A percentile compares a stretch with the other conserved stretches of the same genome.
These are phyloP conservation scores for Rhamnusium bicolor DNA, from an alignment of 2,888 invertebrate genomes.

Conservation along the genomic window DNA sequence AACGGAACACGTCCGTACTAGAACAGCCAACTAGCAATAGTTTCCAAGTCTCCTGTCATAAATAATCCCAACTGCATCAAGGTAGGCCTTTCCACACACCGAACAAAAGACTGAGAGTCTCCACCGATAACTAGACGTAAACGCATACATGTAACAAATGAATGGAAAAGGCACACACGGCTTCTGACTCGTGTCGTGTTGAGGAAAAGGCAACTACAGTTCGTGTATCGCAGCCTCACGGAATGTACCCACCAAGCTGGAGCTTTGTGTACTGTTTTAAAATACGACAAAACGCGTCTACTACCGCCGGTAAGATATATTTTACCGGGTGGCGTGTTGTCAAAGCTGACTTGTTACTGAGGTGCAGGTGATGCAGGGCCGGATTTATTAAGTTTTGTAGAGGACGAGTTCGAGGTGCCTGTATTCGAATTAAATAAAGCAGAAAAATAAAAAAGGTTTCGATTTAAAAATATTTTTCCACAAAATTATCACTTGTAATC, in stretches of 20 bases:
- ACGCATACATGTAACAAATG: conserved; percentile 13
- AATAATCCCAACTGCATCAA: background rate
- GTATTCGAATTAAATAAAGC: no score
- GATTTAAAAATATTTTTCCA: no score
- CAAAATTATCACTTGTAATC: no score
- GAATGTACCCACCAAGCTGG: conserved; percentile 24
- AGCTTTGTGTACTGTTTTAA: conserved; percentile 33
- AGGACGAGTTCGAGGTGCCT: background rate
- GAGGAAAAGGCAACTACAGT: background rate
- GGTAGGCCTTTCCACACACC: background rate
- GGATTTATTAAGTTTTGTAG: conserved; percentile 2
- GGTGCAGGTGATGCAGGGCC: conserved; percentile 36
- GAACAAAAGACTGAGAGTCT: background rate
- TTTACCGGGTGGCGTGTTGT: conserved; percentile 39
- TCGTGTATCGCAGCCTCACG: conserved; percentile 1
- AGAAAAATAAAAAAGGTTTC: no score
- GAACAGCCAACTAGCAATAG: background rate
- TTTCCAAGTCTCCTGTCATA: conserved; percentile 2
- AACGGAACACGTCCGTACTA: background rate
- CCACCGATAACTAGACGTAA: background rate
- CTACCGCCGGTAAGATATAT: conserved; percentile 34
- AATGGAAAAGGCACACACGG: conserved; percentile 1
- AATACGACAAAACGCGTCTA: conserved; percentile 33
- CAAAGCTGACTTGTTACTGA: conserved; percentile 34
- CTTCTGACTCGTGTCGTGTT: background rate